Conservation (phyloP, 53 echinoderm and acorn worm genomes). For the Echinarachnius parma region DNA sequence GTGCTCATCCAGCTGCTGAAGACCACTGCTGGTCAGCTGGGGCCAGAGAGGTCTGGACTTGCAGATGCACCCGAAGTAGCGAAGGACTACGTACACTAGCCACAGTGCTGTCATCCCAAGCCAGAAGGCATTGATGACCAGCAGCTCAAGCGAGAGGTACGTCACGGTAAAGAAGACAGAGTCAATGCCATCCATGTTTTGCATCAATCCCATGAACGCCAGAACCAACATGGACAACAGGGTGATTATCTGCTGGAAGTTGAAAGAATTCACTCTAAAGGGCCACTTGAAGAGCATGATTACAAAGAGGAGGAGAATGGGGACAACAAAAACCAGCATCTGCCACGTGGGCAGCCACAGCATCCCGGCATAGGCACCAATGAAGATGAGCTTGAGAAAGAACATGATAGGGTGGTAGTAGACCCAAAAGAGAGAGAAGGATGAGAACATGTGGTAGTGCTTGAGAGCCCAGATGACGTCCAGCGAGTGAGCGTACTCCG, state of each 20-base stretch:
- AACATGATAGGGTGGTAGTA: slow-evolving; percentile 91
- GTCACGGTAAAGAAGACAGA: slow-evolving; percentile 82
- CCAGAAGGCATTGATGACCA: slow-evolving; percentile 67
- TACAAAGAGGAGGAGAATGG: slow-evolving; percentile 63
- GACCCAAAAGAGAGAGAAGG: slow-evolving; percentile 90
- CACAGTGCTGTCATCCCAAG: slow-evolving; percentile 61
- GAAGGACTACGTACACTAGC: slow-evolving; percentile 72
- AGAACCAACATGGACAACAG: slow-evolving; percentile 71
- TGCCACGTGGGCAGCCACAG: slow-evolving; percentile 78
- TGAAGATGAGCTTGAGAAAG: slow-evolving; percentile 73
- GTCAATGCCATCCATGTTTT: slow-evolving; percentile 63
- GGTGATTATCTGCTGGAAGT: slow-evolving; percentile 71
- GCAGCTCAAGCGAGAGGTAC: slow-evolving; percentile 72
- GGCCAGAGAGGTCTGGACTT: slow-evolving; percentile 82
- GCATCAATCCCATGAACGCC: slow-evolving; percentile 78
- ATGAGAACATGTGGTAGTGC: slow-evolving; percentile 90
- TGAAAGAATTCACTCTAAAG: slow-evolving; percentile 84
- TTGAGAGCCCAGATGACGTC: slow-evolving; percentile 91
- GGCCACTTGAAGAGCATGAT: slow-evolving; percentile 77
- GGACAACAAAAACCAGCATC: slow-evolving; percentile 58
- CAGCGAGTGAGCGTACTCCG: slow-evolving; percentile 81
- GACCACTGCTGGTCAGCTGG: slow-evolving; percentile 63
- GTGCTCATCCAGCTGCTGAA: slow-evolving; percentile 71
- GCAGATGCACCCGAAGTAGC: slow-evolving; percentile 75
- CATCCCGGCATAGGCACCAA: slow-evolving; percentile 70